Evolutionary conservation across 2,113 vertebrate species (phyloP).

Genomic region (Terrapene triunguis): DNA sequence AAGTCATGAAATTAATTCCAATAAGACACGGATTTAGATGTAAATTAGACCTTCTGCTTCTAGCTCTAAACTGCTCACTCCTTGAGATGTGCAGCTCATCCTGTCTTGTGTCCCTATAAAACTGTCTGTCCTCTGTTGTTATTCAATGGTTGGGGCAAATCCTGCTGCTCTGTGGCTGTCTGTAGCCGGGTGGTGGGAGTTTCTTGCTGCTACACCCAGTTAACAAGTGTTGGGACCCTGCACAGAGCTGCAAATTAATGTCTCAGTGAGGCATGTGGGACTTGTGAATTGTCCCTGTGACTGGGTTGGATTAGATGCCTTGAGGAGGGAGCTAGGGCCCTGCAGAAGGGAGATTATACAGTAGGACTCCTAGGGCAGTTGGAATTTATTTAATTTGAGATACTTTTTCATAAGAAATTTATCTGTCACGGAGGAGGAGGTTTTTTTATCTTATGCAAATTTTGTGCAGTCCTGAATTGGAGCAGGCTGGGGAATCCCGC

Average conservation of each 20-base stretch:
- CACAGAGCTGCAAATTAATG: background rate
- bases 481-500: background rate
- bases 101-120: background rate
- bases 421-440: background rate
- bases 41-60: background rate
- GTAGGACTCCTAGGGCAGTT: accelerated
- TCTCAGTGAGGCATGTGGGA: background rate
- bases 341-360: background rate
- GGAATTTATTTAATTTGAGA: background rate
- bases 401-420: background rate
- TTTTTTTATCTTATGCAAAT: background rate
- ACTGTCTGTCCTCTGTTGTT: background rate
- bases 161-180: background rate
- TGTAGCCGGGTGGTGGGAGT: background rate
- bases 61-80: background rate
- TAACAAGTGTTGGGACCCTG: background rate
- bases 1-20: background rate
- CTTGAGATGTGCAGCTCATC: background rate
- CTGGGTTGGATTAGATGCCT: background rate
- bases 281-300: accelerated
- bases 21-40: background rate
- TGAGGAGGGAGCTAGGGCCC: background rate
- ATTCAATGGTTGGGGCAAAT: background rate
- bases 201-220: background rate
- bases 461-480: background rate